phyloP scores from a whole-genome alignment of 2,797 vertebrate species.

The Pachyuromys duprasi region DNA sequence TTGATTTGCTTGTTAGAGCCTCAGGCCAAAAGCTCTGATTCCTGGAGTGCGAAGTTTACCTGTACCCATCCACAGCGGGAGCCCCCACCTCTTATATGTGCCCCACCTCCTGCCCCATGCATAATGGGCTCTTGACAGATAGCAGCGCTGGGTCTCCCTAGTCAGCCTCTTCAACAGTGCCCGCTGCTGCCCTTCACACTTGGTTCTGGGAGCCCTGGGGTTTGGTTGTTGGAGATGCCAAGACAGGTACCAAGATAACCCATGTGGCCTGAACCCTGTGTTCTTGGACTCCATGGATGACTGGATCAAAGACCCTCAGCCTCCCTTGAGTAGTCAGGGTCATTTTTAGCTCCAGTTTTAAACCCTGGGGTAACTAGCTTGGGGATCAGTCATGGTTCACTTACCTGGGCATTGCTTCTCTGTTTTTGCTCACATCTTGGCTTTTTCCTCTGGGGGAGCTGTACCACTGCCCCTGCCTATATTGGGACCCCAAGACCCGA shows the following conservation, averaged over 20 bases:
- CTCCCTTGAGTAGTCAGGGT: not conserved
- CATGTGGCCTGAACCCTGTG: not conserved
- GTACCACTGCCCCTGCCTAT: not conserved
- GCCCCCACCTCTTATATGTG: not conserved
- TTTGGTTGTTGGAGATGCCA: not conserved
- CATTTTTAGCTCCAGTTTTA: not conserved
- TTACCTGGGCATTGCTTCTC: not conserved
- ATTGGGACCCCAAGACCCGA: not conserved
- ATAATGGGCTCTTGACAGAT: not conserved
- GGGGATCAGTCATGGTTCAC: not conserved
- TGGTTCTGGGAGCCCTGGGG: not conserved
- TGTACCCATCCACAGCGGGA: accelerated
- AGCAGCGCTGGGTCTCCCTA: not conserved
- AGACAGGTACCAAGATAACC: no score
- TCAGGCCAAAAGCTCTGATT: no score
- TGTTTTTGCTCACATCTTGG: not conserved
- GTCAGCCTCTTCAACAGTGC: not conserved
- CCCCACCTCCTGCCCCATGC: not conserved
- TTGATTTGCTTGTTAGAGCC: not conserved
- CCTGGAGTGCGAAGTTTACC: not conserved
- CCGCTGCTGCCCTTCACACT: not conserved
- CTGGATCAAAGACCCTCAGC: not conserved
- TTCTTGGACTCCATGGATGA: not conserved
- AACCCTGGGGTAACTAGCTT: not conserved
- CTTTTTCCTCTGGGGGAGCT: not conserved